These are phyloP conservation scores for Trichoplusia ni DNA, from an alignment of 1,140 invertebrate genomes.

Conservation along the genomic window DNA sequence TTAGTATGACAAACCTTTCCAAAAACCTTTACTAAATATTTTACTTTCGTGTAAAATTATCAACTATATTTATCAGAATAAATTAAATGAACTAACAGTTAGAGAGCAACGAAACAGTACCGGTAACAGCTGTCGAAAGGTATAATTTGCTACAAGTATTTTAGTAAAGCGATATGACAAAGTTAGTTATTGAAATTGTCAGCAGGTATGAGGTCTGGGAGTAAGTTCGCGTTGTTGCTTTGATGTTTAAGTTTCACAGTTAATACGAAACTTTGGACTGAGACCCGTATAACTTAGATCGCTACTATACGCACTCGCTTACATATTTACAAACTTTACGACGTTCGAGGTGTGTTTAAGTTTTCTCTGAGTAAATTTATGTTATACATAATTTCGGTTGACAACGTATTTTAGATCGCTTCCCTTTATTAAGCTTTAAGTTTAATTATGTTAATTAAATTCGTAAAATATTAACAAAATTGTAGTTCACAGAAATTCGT, in stretches of 20 bases:
- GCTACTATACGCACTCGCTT: constrained; percentile 24
- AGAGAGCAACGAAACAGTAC: background rate
- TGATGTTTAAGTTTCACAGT: constrained; percentile 46
- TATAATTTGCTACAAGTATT: constrained; percentile 32
- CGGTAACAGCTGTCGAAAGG: background rate
- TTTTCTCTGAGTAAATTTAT: background rate
- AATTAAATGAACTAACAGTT: background rate
- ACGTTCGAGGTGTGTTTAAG: constrained; percentile 13
- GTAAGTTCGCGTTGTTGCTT: constrained; percentile 40
- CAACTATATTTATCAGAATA: too few species aligned
- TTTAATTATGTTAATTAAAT: too few species aligned
- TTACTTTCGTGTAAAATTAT: too few species aligned
- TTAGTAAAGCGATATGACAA: constrained; percentile 39
- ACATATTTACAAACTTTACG: constrained; percentile 32
- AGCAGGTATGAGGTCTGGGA: constrained; percentile 41
- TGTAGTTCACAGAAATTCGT: too few species aligned
- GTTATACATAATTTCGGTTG: background rate
- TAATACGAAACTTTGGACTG: constrained; percentile 40
- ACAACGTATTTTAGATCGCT: background rate
- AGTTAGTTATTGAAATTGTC: constrained; percentile 51
- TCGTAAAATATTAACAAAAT: too few species aligned
- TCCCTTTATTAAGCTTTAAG: too few species aligned
- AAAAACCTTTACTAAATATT: too few species aligned
- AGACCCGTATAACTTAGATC: constrained; percentile 39
- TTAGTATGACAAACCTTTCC: too few species aligned